phyloP scores from a whole-genome alignment of 2,797 vertebrate genomes.

The Acanthurus lineatus region DNA sequence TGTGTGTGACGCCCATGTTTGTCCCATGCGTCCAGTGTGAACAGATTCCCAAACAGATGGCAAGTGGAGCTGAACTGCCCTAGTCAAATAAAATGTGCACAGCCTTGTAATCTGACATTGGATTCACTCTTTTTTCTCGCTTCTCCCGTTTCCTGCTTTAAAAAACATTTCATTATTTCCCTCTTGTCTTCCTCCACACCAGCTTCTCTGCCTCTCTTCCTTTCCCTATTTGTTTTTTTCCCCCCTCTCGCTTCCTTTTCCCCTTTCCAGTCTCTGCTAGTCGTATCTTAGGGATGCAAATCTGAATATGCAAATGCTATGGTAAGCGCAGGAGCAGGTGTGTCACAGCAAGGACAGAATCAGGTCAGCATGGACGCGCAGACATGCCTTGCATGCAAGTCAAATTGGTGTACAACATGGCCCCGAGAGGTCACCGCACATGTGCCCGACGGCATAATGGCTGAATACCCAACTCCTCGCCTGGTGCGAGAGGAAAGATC shows the following conservation, averaged over 20 bases:
- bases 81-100: conserved; percentile 38
- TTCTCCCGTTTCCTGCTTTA: conserved; percentile 19
- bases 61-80: conserved; percentile 31
- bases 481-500: conserved; percentile 36
- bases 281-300: conserved; percentile 73
- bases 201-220: conserved; percentile 17
- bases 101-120: conserved; percentile 12
- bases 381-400: conserved; percentile 77
- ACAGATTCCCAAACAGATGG: conserved; percentile 66
- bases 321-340: conserved; percentile 79
- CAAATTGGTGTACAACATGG: conserved; percentile 76
- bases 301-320: conserved; percentile 84
- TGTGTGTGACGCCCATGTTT: conserved; percentile 50
- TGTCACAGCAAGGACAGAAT: conserved; percentile 84
- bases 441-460: conserved; percentile 36
- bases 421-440: conserved; percentile 66
- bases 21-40: conserved; percentile 36
- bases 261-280: conserved; percentile 27
- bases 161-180: conserved; percentile 16
- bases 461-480: conserved; percentile 27
- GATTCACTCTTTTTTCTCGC: conserved; percentile 16
- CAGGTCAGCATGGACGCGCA: conserved; percentile 73
- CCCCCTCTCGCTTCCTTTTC: not conserved
- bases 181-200: conserved; percentile 19
- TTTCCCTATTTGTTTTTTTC: conserved; percentile 15